Evolutionary conservation across 1,140 invertebrate genomes (phyloP).

Genomic region (Dryas iulia): DNA sequence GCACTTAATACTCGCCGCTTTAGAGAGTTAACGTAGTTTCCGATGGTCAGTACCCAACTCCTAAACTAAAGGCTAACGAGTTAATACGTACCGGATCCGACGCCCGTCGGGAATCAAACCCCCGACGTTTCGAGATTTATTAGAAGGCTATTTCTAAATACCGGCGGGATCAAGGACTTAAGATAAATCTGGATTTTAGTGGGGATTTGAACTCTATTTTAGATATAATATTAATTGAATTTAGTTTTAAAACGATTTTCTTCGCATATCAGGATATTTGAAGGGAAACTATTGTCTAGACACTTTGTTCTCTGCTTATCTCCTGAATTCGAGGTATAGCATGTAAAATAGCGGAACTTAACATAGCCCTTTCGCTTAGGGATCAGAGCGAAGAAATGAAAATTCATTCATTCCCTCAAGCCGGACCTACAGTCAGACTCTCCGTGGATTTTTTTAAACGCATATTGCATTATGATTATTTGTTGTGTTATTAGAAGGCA

Average conservation of each 20-base stretch:
- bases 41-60: constrained; percentile 52
- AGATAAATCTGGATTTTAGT: constrained; percentile 55
- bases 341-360: too few relatives aligned
- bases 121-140: constrained; percentile 68
- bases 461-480: too few relatives aligned
- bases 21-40: constrained; percentile 25
- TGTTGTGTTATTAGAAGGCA: too few relatives aligned
- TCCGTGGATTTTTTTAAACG: too few relatives aligned
- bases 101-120: constrained; percentile 65
- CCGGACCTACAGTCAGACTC: too few relatives aligned
- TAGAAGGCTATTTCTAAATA: constrained; percentile 65
- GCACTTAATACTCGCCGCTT: constrained; percentile 3
- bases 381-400: too few relatives aligned
- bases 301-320: too few relatives aligned
- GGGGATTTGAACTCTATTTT: background rate
- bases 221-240: background rate
- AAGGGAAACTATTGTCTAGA: too few relatives aligned
- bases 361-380: too few relatives aligned
- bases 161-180: constrained; percentile 52
- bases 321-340: too few relatives aligned
- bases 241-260: background rate
- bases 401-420: too few relatives aligned
- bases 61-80: constrained; percentile 55
- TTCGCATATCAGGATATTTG: too few relatives aligned
- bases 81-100: constrained; percentile 55